Base-by-base conservation (phyloP, 2,888 invertebrate species). In the Diadromus collaris region DNA sequence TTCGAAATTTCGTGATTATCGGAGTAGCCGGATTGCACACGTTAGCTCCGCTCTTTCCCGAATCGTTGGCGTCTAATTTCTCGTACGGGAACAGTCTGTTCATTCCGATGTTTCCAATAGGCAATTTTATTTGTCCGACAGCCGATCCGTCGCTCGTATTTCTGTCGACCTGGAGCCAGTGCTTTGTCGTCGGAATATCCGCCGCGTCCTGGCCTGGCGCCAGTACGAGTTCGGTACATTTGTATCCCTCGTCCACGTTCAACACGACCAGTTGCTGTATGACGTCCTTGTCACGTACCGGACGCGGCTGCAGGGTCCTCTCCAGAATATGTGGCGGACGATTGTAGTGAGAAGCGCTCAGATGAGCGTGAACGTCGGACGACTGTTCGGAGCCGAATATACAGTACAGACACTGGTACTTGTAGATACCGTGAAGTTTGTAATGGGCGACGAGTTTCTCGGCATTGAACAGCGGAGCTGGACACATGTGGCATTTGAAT, bases 391-490 rank as follows among this genome's bases (percentile, higher is more conserved):
- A 86, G 2, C 92, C 92, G 81, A 87, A 88, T 0, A 86, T 60
- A 82, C 93, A 93, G 83, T 92, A 92, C 3, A 92, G 86, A 79
- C 93, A 93, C 78, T 93, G 92, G 76, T 90, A 92, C 27, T 89
- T 89, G 67, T 88, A 89, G 61, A 92, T 90, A 2, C 89, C 88
- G 71, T 93, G 93, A 6, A 78, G 60, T 24, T 89, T 89, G 81
- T 92, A 91, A 83, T 92, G 92, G 21, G 76, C 72, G 6, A 91
- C 81, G 5, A 91, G 81, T 34, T 83, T 82, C 10, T 86, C 85
- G 21, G 86, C 77, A n/a, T 84, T 85, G 0, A 69, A n/a, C 2
- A 73, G 92, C 0, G 91, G 91, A 64, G 91, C 90, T 0, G 92
- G 91, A 61, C 91, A 91, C 2, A 88, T 76, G 1, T 93, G 92